Evolutionary conservation across 2,797 vertebrate genomes (phyloP).

Genomic region (Eidolon dupreanum): DNA sequence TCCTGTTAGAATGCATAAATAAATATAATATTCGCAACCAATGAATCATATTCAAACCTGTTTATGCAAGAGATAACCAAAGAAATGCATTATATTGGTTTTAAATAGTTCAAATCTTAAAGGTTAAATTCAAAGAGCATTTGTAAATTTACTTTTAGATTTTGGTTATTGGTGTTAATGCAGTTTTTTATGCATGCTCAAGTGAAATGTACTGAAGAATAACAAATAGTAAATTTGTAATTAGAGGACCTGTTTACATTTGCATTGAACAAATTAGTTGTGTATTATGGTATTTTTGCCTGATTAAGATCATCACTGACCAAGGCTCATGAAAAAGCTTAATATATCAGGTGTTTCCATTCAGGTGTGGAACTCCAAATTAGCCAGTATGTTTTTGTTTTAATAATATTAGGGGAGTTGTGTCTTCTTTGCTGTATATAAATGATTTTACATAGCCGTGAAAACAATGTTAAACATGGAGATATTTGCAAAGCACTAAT

Average conservation of each 20-base stretch:
- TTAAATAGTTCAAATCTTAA: neutral
- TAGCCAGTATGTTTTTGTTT: neutral
- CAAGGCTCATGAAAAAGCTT: neutral
- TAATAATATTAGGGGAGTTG: neutral
- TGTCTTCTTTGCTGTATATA: slow-evolving; percentile 5
- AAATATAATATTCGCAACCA: neutral
- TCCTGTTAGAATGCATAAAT: neutral
- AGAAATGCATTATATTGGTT: neutral
- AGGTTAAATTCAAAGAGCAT: slow-evolving; percentile 1
- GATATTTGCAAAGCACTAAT: neutral
- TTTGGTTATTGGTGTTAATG: neutral
- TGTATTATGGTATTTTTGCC: neutral
- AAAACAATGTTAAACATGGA: neutral
- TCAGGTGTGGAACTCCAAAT: neutral
- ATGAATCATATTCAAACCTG: neutral
- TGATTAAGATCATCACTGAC: neutral
- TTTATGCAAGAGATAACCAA: neutral
- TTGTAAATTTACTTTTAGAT: slow-evolving; percentile 5
- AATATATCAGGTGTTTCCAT: neutral
- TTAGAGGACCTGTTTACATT: neutral
- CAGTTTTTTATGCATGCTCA: neutral
- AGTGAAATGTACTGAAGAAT: neutral
- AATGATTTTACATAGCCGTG: neutral
- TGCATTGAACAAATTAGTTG: neutral
- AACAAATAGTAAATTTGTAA: neutral